Percentiles rank a stretch among this genome's conserved stretches.
Evolutionary conservation across 1,140 invertebrate genomes (phyloP).

Genomic region (Aricia agestis): DNA sequence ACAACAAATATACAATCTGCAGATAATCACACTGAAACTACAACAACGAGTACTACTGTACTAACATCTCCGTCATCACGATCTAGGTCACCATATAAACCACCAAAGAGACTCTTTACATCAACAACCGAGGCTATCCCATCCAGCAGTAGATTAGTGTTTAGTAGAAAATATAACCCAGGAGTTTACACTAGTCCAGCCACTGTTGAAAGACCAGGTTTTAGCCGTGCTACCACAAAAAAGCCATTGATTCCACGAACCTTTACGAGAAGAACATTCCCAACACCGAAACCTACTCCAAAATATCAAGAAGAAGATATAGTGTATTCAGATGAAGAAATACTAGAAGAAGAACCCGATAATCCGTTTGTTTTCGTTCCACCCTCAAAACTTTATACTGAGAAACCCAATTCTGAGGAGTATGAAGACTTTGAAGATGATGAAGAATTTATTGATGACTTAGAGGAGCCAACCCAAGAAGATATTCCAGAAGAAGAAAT

Average conservation of each 20-base stretch:
- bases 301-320: slow-evolving; percentile 54
- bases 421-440: slow-evolving; percentile 56
- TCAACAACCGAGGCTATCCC: slow-evolving; percentile 64
- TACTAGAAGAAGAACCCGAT: slow-evolving; percentile 69
- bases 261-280: slow-evolving; percentile 60
- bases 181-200: slow-evolving; percentile 68
- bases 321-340: slow-evolving; percentile 70
- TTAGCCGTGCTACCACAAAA: slow-evolving; percentile 46
- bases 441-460: slow-evolving; percentile 47
- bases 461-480: slow-evolving; percentile 37
- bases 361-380: slow-evolving; percentile 71
- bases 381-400: slow-evolving; percentile 59
- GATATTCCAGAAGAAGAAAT: slow-evolving; percentile 40
- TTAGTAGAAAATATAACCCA: slow-evolving; percentile 71
- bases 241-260: slow-evolving; percentile 56
- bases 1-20: slow-evolving; percentile 17
- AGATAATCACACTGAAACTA: slow-evolving; percentile 38
- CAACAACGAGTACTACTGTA: slow-evolving; percentile 47
- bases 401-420: slow-evolving; percentile 56
- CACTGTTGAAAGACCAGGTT: slow-evolving; percentile 49
- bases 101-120: slow-evolving; percentile 60
- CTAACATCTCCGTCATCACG: slow-evolving; percentile 43
- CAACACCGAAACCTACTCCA: slow-evolving; percentile 53
- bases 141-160: slow-evolving; percentile 56
- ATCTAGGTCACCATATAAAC: slow-evolving; percentile 61